Conservation (phyloP, 2,797 vertebrate species). For the Gouania willdenowi region DNA sequence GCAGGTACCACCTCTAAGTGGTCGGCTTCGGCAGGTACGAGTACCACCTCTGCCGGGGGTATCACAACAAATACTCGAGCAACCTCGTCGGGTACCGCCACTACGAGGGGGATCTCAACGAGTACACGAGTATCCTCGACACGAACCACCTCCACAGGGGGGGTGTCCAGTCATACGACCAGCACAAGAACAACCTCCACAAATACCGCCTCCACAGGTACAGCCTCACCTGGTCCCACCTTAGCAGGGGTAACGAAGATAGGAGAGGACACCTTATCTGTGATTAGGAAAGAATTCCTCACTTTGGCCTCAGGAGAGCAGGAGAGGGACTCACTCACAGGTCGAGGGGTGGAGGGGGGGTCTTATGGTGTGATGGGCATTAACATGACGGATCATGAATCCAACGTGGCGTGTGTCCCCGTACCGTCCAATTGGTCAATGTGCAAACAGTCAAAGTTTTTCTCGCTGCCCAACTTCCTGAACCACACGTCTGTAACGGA, state of each 20-base stretch:
- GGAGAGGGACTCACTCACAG: no score
- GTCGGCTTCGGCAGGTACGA: not conserved
- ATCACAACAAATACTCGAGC: not conserved
- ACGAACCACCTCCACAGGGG: not conserved
- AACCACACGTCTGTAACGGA: slow-evolving; percentile 73
- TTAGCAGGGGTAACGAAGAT: slow-evolving; percentile 22
- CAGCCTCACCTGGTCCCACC: slow-evolving; percentile 19
- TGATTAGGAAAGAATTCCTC: no score
- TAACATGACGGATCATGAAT: not conserved
- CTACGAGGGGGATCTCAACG: no score
- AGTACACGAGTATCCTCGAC: no score
- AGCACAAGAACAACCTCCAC: slow-evolving; percentile 27
- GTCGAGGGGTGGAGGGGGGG: slow-evolving; percentile 17
- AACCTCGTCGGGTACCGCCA: no score
- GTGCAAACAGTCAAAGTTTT: slow-evolving; percentile 65
- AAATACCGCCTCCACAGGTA: slow-evolving; percentile 62
- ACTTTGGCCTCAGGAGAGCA: slow-evolving; percentile 51
- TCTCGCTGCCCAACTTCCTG: slow-evolving; percentile 82
- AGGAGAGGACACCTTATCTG: slow-evolving; percentile 31
- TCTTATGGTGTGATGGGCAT: slow-evolving; percentile 9
- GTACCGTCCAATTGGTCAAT: slow-evolving; percentile 65
- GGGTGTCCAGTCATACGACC: not conserved
- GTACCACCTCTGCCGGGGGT: not conserved
- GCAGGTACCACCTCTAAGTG: no score
- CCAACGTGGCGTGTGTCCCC: slow-evolving; percentile 61